Conservation (phyloP, 2,888 invertebrate species). For the Amiota communis region DNA sequence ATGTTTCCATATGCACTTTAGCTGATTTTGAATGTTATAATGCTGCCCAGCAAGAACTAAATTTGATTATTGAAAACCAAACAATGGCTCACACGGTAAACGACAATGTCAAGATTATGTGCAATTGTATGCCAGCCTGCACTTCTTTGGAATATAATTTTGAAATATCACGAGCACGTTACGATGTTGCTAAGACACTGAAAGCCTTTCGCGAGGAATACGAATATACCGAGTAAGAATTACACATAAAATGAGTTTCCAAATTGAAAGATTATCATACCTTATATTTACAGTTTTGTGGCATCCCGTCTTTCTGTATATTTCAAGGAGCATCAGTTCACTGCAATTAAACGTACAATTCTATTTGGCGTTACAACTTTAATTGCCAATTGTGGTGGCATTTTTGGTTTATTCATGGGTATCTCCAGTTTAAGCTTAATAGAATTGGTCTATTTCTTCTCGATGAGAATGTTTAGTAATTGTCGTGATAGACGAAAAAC, state of each 20-base stretch:
- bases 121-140: conserved; percentile 70
- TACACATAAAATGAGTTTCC: background rate
- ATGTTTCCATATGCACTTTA: conserved; percentile 70
- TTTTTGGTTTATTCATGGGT: conserved; percentile 75
- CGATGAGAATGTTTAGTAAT: conserved; percentile 70
- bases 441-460: conserved; percentile 76
- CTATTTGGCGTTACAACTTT: conserved; percentile 80
- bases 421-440: conserved; percentile 73
- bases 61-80: conserved; percentile 61
- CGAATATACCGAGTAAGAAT: conserved; percentile 64
- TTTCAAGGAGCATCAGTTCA: conserved; percentile 83
- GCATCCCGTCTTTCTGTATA: conserved; percentile 79
- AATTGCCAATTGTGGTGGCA: conserved; percentile 80
- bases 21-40: conserved; percentile 68
- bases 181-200: conserved; percentile 58
- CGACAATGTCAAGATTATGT: conserved; percentile 55
- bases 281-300: conserved; percentile 71
- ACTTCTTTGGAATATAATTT: conserved; percentile 70
- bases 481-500: conserved; percentile 58
- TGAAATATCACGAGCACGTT: conserved; percentile 68
- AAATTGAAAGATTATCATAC: background rate
- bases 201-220: conserved; percentile 62
- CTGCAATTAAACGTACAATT: conserved; percentile 79
- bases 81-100: conserved; percentile 57
- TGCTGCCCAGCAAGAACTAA: conserved; percentile 64